These are phyloP conservation scores for Lamproptera curius DNA, from an alignment of 2,888 invertebrate species.

Conservation along the genomic window DNA sequence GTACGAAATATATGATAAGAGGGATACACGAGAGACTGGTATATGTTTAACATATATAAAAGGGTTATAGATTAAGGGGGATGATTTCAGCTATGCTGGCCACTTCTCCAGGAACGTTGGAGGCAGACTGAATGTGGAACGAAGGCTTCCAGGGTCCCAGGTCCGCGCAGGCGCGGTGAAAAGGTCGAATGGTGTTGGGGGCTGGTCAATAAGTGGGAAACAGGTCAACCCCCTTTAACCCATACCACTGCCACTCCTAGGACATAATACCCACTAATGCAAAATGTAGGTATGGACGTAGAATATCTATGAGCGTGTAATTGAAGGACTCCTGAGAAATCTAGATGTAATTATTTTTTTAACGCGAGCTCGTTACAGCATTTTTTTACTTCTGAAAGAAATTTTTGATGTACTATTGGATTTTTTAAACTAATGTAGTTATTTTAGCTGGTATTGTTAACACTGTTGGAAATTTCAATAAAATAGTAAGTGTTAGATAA, in stretches of 20 bases:
- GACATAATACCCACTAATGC: constrained; percentile 4
- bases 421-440: too few relatives aligned
- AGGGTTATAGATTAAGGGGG: constrained; percentile 26
- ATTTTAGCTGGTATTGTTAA: too few relatives aligned
- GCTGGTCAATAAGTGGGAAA: constrained; percentile 37
- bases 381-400: too few relatives aligned
- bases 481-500: too few relatives aligned
- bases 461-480: too few relatives aligned
- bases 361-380: too few relatives aligned
- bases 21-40: constrained; percentile 39
- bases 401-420: too few relatives aligned
- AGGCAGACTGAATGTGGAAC: constrained; percentile 43
- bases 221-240: constrained; percentile 42
- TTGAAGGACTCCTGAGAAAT: too few relatives aligned
- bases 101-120: constrained; percentile 34
- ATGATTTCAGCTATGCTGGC: constrained; percentile 33
- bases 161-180: constrained; percentile 53
- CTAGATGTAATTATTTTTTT: too few relatives aligned
- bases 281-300: constrained; percentile 4
- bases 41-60: constrained; percentile 68
- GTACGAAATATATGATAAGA: too few relatives aligned
- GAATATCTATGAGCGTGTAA: neutral
- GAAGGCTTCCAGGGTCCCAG: constrained; percentile 34
- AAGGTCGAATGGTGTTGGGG: constrained; percentile 50
- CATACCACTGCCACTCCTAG: neutral